Conservation (phyloP, 2,113 vertebrate species). For the Rhinolophus ferrumequinum region DNA sequence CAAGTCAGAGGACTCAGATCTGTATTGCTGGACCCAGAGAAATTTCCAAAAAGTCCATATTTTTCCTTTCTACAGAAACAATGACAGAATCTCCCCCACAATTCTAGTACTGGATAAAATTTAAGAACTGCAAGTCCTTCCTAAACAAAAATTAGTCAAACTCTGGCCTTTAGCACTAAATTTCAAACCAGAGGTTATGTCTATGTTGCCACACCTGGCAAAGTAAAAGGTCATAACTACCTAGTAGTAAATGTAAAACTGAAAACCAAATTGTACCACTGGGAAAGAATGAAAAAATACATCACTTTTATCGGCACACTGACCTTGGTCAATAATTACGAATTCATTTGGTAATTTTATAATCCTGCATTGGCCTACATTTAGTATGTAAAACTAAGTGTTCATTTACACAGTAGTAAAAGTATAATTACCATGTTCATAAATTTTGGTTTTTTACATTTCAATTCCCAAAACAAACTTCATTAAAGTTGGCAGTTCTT, state of each 20-base stretch:
- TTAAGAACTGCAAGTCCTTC: background rate
- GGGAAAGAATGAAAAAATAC: background rate
- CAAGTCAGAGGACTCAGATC: background rate
- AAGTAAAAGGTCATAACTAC: background rate
- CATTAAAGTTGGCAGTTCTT: background rate
- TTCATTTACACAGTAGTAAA: background rate
- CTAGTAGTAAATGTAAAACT: background rate
- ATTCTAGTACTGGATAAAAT: background rate
- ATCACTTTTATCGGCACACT: background rate
- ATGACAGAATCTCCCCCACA: background rate
- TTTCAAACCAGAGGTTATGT: background rate
- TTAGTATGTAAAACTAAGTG: constrained; percentile 18
- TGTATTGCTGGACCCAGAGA: background rate
- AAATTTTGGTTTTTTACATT: background rate
- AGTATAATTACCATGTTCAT: background rate
- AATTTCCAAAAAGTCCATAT: background rate
- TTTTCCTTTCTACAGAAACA: background rate
- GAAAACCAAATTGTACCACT: background rate
- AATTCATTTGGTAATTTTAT: constrained; percentile 39
- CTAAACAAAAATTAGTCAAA: constrained; percentile 4
- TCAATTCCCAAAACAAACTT: constrained; percentile 30
- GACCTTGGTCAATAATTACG: background rate
- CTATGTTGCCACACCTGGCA: background rate
- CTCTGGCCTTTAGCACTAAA: background rate
- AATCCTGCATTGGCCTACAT: background rate